Evolutionary conservation across 2,797 vertebrate species (phyloP).

Genomic region (Cossypha dichroa): DNA sequence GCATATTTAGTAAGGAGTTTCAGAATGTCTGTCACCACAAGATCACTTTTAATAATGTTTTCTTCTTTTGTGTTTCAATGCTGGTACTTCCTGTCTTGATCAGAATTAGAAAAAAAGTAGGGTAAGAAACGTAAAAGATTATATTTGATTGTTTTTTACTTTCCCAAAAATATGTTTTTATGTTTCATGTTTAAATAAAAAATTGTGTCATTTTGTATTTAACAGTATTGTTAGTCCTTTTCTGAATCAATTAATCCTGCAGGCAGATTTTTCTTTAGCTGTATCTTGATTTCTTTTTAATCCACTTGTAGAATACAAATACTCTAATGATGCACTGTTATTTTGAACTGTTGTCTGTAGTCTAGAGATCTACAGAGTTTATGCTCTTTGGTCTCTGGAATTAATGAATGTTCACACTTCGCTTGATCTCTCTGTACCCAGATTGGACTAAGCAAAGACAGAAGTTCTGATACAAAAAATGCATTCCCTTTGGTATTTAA

Average conservation of each 20-base stretch:
- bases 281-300: not conserved
- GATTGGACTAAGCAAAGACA: not conserved
- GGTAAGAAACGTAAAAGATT: not conserved
- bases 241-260: constrained; percentile 4
- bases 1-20: not conserved
- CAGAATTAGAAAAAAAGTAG: not conserved
- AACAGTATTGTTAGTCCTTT: not conserved
- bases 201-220: not conserved
- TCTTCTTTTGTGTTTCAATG: not conserved
- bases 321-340: not conserved
- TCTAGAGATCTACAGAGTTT: not conserved
- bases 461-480: not conserved
- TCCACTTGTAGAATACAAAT: not conserved
- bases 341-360: not conserved
- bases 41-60: not conserved
- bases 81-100: not conserved
- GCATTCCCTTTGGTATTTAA: not conserved
- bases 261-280: not conserved
- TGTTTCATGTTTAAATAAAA: not conserved
- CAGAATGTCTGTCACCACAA: not conserved
- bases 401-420: not conserved
- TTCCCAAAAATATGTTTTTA: not conserved
- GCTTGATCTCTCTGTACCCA: not conserved
- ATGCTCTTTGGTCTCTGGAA: not conserved
- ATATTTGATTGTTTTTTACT: not conserved